Evolutionary conservation across 1,140 invertebrate genomes (phyloP).

Genomic region (Patella vulgata): DNA sequence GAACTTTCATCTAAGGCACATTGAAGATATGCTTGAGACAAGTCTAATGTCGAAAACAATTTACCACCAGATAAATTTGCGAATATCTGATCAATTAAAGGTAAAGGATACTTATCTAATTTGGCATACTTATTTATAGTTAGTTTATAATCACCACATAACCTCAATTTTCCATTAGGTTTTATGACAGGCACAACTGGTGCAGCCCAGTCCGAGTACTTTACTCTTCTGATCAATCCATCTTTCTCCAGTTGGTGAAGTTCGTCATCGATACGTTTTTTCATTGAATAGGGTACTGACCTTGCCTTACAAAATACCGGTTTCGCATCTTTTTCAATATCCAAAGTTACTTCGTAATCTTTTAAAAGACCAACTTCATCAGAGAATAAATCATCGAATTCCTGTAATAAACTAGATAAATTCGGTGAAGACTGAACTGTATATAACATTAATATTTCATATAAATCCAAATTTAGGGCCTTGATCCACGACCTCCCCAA

Average conservation of each 20-base stretch:
- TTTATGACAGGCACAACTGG: slow-evolving; percentile 1
- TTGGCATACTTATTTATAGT: slow-evolving; percentile 1
- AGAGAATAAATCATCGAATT: not conserved
- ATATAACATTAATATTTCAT: too few relatives aligned
- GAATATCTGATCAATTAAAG: not conserved
- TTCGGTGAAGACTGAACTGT: too few relatives aligned
- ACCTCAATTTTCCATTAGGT: not conserved
- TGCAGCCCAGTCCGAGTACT: too few relatives aligned
- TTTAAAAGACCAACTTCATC: not conserved
- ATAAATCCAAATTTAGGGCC: too few relatives aligned
- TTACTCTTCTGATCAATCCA: too few relatives aligned
- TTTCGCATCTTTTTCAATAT: not conserved
- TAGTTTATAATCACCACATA: slow-evolving; percentile 1
- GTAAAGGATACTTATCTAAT: not conserved
- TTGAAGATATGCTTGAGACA: slow-evolving; percentile 57
- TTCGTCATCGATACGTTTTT: not conserved
- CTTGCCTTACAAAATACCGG: not conserved
- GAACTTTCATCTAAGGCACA: slow-evolving; percentile 47
- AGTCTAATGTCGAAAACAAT: slow-evolving; percentile 51
- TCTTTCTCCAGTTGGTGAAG: not conserved
- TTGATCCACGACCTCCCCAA: too few relatives aligned
- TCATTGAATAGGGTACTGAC: not conserved
- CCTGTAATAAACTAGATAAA: not conserved
- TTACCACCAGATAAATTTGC: slow-evolving; percentile 25
- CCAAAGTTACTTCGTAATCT: not conserved